These are phyloP conservation scores for Elymnias hypermnestra DNA, from an alignment of 1,140 invertebrate species.

Conservation along the genomic window DNA sequence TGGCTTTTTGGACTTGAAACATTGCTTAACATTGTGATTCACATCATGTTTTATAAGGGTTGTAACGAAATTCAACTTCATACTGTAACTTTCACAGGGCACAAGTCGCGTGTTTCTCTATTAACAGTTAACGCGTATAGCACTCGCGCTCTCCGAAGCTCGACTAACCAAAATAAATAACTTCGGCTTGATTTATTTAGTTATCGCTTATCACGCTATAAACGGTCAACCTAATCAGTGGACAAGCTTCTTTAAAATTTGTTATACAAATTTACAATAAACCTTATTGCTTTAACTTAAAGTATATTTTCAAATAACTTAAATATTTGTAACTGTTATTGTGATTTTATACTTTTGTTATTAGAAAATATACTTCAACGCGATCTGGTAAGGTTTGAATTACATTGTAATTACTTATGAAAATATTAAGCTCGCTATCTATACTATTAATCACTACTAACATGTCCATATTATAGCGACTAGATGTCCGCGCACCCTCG, in stretches of 20 bases:
- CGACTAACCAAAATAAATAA: slow-evolving; percentile 54
- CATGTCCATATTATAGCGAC: no score
- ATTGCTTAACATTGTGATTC: slow-evolving; percentile 71
- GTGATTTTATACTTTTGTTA: no score
- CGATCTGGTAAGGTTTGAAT: no score
- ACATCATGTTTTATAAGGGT: slow-evolving; percentile 70
- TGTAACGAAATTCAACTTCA: slow-evolving; percentile 65
- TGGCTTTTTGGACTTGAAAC: slow-evolving; percentile 65
- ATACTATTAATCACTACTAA: no score
- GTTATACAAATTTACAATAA: no score
- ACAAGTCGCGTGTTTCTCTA: slow-evolving; percentile 7
- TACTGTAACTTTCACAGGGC: slow-evolving; percentile 32
- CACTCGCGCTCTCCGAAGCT: slow-evolving; percentile 22
- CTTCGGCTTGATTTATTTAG: slow-evolving; percentile 38
- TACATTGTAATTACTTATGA: no score
- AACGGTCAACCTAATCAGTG: slow-evolving; percentile 15
- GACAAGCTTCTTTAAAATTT: no score
- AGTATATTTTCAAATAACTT: no score
- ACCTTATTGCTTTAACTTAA: no score
- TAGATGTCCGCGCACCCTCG: background rate
- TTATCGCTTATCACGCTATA: slow-evolving; percentile 30
- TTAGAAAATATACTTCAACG: no score
- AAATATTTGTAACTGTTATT: no score
- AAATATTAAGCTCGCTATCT: no score
- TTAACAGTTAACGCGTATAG: slow-evolving; percentile 18